These are phyloP conservation scores for Danio aesculapii DNA, from an alignment of 2,797 vertebrate genomes.

Conservation along the genomic window DNA sequence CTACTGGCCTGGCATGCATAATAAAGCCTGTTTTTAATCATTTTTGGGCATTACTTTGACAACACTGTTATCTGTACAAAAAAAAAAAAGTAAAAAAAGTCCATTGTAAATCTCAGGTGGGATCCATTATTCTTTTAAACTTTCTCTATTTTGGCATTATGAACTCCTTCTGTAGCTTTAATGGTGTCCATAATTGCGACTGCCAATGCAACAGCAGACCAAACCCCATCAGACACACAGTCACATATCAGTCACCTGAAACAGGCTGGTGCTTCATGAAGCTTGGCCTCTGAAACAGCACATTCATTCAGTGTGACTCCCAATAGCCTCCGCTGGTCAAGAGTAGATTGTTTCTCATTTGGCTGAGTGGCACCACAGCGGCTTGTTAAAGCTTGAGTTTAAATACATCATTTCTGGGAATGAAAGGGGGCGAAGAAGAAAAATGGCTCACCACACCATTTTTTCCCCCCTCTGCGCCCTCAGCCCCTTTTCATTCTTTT, in stretches of 20 bases:
- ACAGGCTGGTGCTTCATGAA: constrained; percentile 16
- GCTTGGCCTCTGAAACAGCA: constrained; percentile 1
- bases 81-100: no score
- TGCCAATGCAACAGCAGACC: neutral
- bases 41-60: no score
- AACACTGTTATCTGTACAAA: neutral
- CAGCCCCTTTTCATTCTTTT: neutral
- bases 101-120: no score
- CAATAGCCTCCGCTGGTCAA: constrained; percentile 28
- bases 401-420: constrained; percentile 57
- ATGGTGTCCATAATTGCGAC: neutral
- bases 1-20: no score
- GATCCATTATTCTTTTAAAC: no score
- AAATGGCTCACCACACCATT: constrained; percentile 39
- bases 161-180: neutral
- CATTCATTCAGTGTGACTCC: constrained; percentile 26
- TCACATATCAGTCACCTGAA: constrained; percentile 39
- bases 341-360: constrained; percentile 54
- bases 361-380: constrained; percentile 42
- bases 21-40: no score
- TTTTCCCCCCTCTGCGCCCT: neutral
- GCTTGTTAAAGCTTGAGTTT: constrained; percentile 47
- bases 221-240: constrained; percentile 15
- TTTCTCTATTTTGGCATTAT: no score
- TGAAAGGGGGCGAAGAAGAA: constrained; percentile 45